Evolutionary conservation across 92 coral and sea anemone species (phyloP).

Genomic region (Epizoanthus scotinus): DNA sequence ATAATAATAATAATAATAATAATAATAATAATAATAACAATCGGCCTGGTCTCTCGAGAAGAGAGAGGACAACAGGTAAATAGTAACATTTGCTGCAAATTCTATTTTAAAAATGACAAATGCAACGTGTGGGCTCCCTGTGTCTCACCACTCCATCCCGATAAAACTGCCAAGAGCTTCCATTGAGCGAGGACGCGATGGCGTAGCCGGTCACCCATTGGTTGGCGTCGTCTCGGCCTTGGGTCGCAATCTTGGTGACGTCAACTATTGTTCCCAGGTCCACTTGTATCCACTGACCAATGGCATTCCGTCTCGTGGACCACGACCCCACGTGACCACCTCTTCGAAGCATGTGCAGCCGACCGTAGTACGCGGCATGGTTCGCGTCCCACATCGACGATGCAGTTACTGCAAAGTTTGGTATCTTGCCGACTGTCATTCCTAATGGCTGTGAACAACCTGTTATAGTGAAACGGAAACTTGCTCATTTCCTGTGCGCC

Average conservation of each 20-base stretch:
- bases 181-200: slow-evolving; percentile 1
- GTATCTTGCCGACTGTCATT: slow-evolving; percentile 3
- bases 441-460: slow-evolving; percentile 28
- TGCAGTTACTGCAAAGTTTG: slow-evolving; percentile 21
- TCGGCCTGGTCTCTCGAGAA: no score
- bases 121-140: no score
- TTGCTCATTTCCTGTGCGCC: no score
- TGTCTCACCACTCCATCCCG: slow-evolving; percentile 22
- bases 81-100: no score
- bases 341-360: slow-evolving; percentile 22
- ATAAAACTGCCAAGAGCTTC: slow-evolving; percentile 25
- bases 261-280: slow-evolving; percentile 22
- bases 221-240: slow-evolving; percentile 5
- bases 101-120: no score
- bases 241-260: slow-evolving; percentile 31
- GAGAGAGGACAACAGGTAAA: no score
- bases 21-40: no score
- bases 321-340: slow-evolving; percentile 28
- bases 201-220: slow-evolving; percentile 29
- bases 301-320: slow-evolving; percentile 16
- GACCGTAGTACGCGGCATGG: slow-evolving; percentile 14
- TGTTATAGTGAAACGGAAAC: no score
- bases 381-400: slow-evolving; percentile 12
- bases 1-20: no score
- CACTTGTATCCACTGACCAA: slow-evolving; percentile 25